Evolutionary conservation across 2,113 vertebrate species (phyloP).

Genomic region (Odocoileus virginianus): DNA sequence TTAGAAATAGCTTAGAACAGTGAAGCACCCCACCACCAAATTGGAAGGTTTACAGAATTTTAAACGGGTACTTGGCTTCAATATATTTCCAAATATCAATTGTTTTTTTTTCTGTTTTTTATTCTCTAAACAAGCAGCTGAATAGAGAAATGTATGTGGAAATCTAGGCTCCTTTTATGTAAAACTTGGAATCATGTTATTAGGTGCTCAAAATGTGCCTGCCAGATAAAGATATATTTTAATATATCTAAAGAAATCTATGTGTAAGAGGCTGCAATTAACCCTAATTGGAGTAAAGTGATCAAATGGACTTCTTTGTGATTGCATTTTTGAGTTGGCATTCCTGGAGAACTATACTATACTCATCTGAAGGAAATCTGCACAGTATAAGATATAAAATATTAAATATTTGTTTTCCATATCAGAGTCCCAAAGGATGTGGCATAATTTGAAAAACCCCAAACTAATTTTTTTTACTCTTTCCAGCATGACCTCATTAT

Average conservation of each 20-base stretch:
- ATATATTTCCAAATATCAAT: neutral
- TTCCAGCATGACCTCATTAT: neutral
- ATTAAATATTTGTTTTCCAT: slow-evolving; percentile 60
- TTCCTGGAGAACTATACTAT: slow-evolving; percentile 17
- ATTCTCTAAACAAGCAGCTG: neutral
- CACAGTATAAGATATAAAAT: slow-evolving; percentile 39
- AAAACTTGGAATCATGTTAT: slow-evolving; percentile 22
- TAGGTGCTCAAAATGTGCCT: slow-evolving; percentile 25
- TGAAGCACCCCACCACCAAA: neutral
- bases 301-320: slow-evolving; percentile 61
- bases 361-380: neutral
- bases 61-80: neutral
- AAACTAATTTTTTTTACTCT: neutral
- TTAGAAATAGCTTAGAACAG: neutral
- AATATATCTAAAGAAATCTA: slow-evolving; percentile 45
- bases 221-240: slow-evolving; percentile 59
- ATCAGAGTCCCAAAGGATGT: neutral
- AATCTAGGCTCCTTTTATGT: slow-evolving; percentile 34
- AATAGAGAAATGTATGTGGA: slow-evolving; percentile 5
- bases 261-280: slow-evolving; percentile 55
- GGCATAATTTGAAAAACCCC: neutral
- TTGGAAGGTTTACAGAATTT: neutral
- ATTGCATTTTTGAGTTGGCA: slow-evolving; percentile 18
- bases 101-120: neutral
- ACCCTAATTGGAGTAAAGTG: slow-evolving; percentile 57